phyloP scores from a whole-genome alignment of 2,888 invertebrate genomes.

The Drosophila macrothrix region DNA sequence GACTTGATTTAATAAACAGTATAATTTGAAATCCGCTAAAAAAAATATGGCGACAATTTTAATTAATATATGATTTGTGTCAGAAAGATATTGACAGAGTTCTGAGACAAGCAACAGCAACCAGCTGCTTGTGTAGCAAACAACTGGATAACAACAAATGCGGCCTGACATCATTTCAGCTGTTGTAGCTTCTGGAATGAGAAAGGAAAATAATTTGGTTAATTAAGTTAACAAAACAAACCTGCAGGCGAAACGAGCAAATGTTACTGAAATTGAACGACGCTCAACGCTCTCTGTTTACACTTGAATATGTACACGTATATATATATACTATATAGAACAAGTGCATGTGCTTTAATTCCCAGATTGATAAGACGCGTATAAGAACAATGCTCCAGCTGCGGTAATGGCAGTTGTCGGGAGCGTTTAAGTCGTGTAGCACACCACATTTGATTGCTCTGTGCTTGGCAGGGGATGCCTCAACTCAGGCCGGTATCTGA shows the following conservation, averaged over 20 bases:
- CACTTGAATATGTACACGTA: not conserved
- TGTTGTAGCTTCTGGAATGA: conserved; percentile 28
- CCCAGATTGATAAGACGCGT: conserved; percentile 29
- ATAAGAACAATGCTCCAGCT: conserved; percentile 25
- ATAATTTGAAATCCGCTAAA: not conserved
- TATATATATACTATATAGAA: not conserved
- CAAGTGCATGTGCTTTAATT: not conserved
- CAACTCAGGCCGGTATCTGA: not conserved
- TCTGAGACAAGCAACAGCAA: not conserved
- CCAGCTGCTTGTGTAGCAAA: no score
- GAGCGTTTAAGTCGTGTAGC: conserved; percentile 22
- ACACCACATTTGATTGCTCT: not conserved
- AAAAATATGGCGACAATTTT: not conserved
- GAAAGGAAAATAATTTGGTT: conserved; percentile 4
- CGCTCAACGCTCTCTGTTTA: conserved; percentile 11
- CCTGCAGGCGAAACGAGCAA: not conserved
- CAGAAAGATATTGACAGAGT: not conserved
- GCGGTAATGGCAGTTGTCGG: conserved; percentile 24
- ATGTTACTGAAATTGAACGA: not conserved
- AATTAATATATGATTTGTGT: not conserved
- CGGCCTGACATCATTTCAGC: not conserved
- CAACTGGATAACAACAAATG: not conserved
- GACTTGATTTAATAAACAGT: not conserved
- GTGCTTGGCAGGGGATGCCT: conserved; percentile 2
- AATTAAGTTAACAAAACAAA: not conserved